Conservation (phyloP, 1,140 invertebrate genomes). For the Galleria mellonella region DNA sequence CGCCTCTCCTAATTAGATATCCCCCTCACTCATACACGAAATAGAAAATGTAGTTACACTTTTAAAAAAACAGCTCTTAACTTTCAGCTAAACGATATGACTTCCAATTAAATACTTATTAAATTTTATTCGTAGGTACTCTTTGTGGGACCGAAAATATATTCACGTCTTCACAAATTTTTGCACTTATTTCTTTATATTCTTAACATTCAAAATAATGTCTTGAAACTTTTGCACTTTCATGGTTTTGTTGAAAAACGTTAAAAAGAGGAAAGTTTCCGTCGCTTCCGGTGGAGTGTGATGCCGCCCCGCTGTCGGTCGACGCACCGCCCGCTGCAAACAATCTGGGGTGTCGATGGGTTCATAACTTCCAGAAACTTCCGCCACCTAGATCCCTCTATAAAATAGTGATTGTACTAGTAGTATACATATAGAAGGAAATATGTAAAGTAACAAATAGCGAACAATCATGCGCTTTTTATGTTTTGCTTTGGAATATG, state of each 20-base stretch:
- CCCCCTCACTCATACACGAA: constrained; percentile 15
- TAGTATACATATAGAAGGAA: background rate
- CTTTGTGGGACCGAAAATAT: background rate
- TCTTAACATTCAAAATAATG: constrained; percentile 14
- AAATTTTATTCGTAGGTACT: no score
- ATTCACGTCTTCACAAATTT: background rate
- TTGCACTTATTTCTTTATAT: background rate
- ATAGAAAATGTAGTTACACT: no score
- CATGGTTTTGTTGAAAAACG: constrained; percentile 11
- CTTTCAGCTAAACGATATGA: no score
- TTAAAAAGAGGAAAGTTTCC: constrained; percentile 34
- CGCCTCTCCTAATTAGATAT: constrained; percentile 36
- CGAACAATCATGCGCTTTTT: no score
- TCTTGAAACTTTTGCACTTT: constrained; percentile 20
- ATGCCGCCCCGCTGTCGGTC: constrained; percentile 4
- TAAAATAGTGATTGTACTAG: constrained; percentile 16
- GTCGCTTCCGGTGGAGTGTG: constrained; percentile 15
- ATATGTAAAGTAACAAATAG: no score
- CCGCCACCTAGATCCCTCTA: constrained; percentile 2
- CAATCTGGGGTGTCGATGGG: constrained; percentile 30
- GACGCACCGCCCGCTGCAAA: constrained; percentile 17
- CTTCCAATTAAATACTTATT: no score
- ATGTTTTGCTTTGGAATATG: no score
- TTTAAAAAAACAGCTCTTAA: no score
- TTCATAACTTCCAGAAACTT: constrained; percentile 38